Evolutionary conservation across 2,888 invertebrate genomes (phyloP).

Genomic region (Limnephilus marmoratus): DNA sequence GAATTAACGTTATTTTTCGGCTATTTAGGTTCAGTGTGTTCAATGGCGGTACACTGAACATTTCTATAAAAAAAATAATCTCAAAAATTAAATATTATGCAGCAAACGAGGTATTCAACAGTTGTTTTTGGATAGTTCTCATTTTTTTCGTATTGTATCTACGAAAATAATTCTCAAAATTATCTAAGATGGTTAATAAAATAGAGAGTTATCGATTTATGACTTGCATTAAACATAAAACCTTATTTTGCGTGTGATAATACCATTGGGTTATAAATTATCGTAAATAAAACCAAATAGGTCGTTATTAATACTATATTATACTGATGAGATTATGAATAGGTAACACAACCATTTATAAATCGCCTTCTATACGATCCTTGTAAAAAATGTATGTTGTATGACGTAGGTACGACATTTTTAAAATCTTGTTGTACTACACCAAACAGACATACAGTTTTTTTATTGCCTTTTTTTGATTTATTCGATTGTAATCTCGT

Average conservation of each 20-base stretch:
- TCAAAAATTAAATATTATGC: background rate
- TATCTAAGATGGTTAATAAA: background rate
- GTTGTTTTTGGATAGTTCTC: background rate
- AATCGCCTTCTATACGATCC: background rate
- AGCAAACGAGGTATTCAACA: background rate
- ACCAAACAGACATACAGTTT: background rate
- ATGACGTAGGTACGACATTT: background rate
- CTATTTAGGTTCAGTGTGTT: background rate
- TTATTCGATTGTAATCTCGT: background rate
- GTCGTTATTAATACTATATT: background rate
- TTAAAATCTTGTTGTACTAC: background rate
- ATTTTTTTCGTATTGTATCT: background rate
- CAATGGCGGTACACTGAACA: conserved; percentile 12
- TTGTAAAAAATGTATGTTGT: background rate
- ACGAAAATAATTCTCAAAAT: background rate
- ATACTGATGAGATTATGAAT: no score
- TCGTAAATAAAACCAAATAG: background rate
- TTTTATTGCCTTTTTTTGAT: no score
- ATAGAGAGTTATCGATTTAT: background rate
- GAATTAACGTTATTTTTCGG: conserved; percentile 29
- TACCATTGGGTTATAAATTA: background rate
- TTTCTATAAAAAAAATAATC: background rate
- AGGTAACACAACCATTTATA: background rate
- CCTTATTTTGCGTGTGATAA: background rate
- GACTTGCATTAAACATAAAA: background rate